Evolutionary conservation across 2,797 vertebrate species (phyloP), one percentile per base, ranked within the genome.

Genomic region (Cryptoprocta ferox): DNA sequence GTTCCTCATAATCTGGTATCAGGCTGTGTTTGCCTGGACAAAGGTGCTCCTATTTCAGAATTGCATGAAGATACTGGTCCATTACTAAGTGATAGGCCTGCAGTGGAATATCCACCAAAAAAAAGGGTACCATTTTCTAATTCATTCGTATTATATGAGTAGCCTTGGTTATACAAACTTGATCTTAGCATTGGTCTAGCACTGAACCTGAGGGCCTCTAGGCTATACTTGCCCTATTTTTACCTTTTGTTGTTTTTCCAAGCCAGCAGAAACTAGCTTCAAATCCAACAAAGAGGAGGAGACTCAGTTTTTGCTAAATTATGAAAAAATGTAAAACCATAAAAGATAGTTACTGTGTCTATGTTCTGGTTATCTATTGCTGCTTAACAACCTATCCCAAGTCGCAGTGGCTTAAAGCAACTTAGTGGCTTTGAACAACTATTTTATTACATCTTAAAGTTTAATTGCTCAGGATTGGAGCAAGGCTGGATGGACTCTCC

Each of bases 221-320:
- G 48, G 12, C 81, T 76, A 6, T 88, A 8, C 30, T 83, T 19
- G 4, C 6, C 78, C 59, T 88, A 6, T 50, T 18, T 94, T 63
- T 89, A 50, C 24, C 45, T 95, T 96, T 83, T 37, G 19, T 50
- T 81, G 19, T 59, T 96, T 97, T 81, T 66, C 56, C 37, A 48
- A 63, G 92, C 28, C 19, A 65, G 19, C 94, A 15, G 48, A 76
- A 89, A 91, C 89, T 37, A 50, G 42, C 53, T 28, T 94, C 53
- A 79, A 73, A n/a, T 91, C 59, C 63, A 91, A 3, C 16, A 81
- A 50, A 65, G 10, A 89, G 30, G 32, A 45, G 19, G n/a, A 89
- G 26, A 83, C 32, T 61, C 13, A 63, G 56, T 89, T 92, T 92
- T 95, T 95, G 18, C 95, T 42, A 82, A 78, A 87, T 90, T 82